phyloP scores from a whole-genome alignment of 2,888 invertebrate genomes.

The Mystacides longicornis region DNA sequence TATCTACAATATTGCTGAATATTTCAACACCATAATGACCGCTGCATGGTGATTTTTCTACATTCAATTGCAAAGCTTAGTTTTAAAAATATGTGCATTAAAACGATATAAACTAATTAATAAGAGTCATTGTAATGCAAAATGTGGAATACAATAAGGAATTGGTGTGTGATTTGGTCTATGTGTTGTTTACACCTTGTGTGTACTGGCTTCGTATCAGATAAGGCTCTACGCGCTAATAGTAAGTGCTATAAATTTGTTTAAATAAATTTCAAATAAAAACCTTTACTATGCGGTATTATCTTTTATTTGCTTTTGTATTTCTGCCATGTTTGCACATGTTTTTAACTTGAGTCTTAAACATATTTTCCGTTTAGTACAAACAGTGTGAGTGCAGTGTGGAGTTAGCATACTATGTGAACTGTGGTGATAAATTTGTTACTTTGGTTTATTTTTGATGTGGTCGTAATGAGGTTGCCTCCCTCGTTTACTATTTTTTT shows the following conservation, averaged over 20 bases:
- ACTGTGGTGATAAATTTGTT: no score
- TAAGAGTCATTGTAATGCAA: background rate
- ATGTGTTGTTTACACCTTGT: constrained; percentile 8
- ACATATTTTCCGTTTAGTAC: background rate
- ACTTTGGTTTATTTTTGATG: background rate
- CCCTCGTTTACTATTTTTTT: background rate
- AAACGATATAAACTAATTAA: no score
- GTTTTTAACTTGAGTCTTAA: background rate
- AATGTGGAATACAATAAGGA: constrained; percentile 7
- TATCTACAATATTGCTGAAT: background rate
- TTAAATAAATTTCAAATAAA: background rate
- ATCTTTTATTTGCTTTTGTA: background rate
- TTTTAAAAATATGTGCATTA: no score
- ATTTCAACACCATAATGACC: background rate
- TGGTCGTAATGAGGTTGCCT: background rate
- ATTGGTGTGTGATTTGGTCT: constrained; percentile 9
- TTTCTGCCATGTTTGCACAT: background rate
- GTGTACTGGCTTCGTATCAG: constrained; percentile 9
- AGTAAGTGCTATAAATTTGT: constrained; percentile 5
- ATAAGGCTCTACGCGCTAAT: constrained; percentile 5
- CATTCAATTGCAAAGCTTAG: background rate
- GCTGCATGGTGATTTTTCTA: no score
- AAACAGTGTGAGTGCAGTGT: no score
- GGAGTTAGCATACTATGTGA: no score
- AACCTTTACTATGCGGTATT: no score